Conservation (phyloP, 2,113 vertebrate species). For the Tetrax tetrax region DNA sequence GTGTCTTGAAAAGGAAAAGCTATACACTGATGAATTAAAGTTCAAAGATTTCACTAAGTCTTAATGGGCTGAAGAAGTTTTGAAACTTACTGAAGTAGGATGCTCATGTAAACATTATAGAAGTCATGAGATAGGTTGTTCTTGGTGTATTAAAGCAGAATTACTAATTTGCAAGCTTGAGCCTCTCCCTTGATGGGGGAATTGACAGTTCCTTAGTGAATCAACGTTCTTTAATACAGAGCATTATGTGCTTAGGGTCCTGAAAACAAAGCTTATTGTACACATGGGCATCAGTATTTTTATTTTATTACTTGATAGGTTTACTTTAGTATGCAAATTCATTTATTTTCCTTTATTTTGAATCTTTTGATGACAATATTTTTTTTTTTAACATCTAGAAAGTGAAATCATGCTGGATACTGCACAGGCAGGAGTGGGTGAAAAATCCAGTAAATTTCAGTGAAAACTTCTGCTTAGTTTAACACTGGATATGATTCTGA, state of each 20-base stretch:
- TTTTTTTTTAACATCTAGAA: background rate
- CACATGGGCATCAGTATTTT: background rate
- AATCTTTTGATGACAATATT: background rate
- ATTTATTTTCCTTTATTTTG: background rate
- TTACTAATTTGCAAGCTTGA: background rate
- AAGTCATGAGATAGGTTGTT: background rate
- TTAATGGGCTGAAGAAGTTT: background rate
- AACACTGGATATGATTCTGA: background rate
- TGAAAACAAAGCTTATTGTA: background rate
- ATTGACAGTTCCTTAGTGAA: background rate
- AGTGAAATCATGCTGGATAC: background rate
- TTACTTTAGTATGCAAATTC: background rate
- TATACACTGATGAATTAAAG: background rate
- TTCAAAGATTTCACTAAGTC: background rate
- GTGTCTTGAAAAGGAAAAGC: background rate
- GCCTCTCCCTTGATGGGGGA: background rate
- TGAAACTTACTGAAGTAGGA: background rate
- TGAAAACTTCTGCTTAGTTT: background rate
- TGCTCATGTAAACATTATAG: rapidly evolving
- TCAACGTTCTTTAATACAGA: background rate
- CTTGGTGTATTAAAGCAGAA: background rate
- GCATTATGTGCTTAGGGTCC: background rate
- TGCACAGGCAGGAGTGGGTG: background rate
- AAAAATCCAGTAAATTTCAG: background rate
- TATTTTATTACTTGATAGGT: background rate